Evolutionary conservation across 1,140 invertebrate species (phyloP), one percentile per base, ranked within the genome.

Genomic region (Antheraea pernyi): DNA sequence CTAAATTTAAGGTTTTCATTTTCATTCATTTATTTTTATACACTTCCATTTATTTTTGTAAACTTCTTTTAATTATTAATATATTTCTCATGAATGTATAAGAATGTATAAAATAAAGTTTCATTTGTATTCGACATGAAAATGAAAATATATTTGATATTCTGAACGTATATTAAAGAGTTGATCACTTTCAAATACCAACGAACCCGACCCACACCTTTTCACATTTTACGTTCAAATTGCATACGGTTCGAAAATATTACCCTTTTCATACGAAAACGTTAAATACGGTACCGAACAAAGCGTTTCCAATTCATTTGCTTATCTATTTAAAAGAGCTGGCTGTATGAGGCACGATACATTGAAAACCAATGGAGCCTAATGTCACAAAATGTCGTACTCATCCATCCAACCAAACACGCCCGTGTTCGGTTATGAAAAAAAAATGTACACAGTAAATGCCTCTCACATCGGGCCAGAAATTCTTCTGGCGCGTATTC

Each of bases 241-340:
- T 59, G 48, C 30, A 59, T 36, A 19, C 53, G 53, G 36, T 67
- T 59, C 71, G 60, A 74, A 77, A 78, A 58, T 73, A 76, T 76
- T 53, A 53, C 72, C 60, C 64, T 64, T 71, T 69, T 69, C 67
- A 70, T 70, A 74, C 59, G 18, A 39, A 39, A 68, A 71, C 59
- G 69, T 71, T 74, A 74, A 74, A 74, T 71, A 71, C 73, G 46
- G 67, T 71, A 71, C 53, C 73, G 48, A 67, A 83, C 85, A 83
- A 85, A 88, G 73, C 78, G 68, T 81, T 90, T 90, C 89, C 89
- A 88, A 90, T 88, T 91, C 88, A 88, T 91, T 91, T 86, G 83
- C 81, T 89, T 91, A 90, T 90, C 88, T 91, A 77, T 90, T 89
- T 89, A 89, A 91, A 89, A 90, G 85, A 82, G 81, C 79, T 76